A percentile compares a stretch with the other conserved stretches of the same genome.
Evolutionary conservation across 2,888 invertebrate genomes (phyloP).

Genomic region (Leptothorax acervorum): DNA sequence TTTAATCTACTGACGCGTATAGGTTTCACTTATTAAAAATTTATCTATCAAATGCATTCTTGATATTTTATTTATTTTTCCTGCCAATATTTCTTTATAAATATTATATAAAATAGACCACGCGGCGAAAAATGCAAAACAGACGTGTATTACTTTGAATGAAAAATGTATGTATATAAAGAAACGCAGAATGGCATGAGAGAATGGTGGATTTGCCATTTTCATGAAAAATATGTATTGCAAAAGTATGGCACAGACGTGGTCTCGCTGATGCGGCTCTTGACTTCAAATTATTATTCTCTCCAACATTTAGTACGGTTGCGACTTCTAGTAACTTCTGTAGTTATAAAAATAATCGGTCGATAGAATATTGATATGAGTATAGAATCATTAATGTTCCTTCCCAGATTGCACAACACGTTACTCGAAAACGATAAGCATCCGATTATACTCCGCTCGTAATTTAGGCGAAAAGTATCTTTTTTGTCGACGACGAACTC

Average conservation of each 20-base stretch:
- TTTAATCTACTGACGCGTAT: background rate
- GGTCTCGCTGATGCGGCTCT: background rate
- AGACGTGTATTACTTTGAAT: conserved; percentile 33
- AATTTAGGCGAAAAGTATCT: conserved; percentile 45
- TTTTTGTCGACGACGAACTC: conserved; percentile 39
- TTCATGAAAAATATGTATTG: conserved; percentile 39
- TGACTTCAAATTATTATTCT: conserved; percentile 45
- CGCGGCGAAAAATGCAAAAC: conserved; percentile 10
- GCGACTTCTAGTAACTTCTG: background rate
- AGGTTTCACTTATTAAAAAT: conserved; percentile 6
- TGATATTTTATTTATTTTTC: background rate
- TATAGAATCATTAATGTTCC: conserved; percentile 22
- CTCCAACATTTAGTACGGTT: background rate
- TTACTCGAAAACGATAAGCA: conserved; percentile 51
- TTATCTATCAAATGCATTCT: background rate
- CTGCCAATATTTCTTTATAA: conserved; percentile 22
- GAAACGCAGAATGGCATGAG: background rate
- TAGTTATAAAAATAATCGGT: conserved; percentile 37
- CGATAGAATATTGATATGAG: background rate
- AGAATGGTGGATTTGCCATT: conserved; percentile 35
- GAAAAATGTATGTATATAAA: conserved; percentile 35
- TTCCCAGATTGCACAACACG: background rate
- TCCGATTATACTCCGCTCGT: conserved; percentile 54
- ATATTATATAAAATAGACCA: conserved; percentile 39
- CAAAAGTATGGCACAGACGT: conserved; percentile 2